phyloP scores from a whole-genome alignment of 1,140 invertebrate genomes.

The Zaprionus ornatus region DNA sequence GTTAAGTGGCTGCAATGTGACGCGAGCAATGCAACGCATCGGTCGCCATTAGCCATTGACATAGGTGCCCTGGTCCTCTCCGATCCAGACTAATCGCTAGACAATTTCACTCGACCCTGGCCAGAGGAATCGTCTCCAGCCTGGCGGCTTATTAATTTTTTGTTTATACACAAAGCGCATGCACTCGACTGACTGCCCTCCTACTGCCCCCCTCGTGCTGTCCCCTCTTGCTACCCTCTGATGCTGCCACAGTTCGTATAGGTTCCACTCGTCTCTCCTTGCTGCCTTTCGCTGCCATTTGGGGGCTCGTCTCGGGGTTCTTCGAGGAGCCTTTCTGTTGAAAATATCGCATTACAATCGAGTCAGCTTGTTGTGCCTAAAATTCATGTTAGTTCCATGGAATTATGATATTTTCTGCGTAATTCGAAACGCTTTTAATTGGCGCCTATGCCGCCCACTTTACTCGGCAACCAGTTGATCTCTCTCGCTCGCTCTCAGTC shows the following conservation, averaged over 20 bases:
- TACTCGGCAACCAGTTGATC: constrained; percentile 9
- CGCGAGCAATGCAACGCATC: constrained; percentile 14
- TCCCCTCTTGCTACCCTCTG: background rate
- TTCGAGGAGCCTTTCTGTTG: constrained; percentile 8
- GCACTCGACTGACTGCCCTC: constrained; percentile 63
- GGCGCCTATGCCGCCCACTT: constrained; percentile 74
- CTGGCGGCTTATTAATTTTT: constrained; percentile 64
- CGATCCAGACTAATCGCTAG: background rate
- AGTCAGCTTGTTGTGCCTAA: constrained; percentile 51
- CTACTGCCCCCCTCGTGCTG: constrained; percentile 10
- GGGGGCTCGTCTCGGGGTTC: background rate
- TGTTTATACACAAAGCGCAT: constrained; percentile 74
- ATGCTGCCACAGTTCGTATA: too few relatives aligned
- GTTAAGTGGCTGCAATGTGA: constrained; percentile 49
- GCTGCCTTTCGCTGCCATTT: background rate
- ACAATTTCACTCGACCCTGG: background rate
- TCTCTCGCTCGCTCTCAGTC: background rate
- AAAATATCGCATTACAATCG: constrained; percentile 76
- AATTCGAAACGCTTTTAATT: constrained; percentile 79
- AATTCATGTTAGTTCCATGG: constrained; percentile 74
- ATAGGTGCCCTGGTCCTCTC: background rate
- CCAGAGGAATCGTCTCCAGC: constrained; percentile 18
- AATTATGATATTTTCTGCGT: constrained; percentile 79
- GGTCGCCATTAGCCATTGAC: background rate
- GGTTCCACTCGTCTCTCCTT: background rate